Base-by-base conservation (phyloP, 2,888 invertebrate species). In the Philhelius pedissequus region DNA sequence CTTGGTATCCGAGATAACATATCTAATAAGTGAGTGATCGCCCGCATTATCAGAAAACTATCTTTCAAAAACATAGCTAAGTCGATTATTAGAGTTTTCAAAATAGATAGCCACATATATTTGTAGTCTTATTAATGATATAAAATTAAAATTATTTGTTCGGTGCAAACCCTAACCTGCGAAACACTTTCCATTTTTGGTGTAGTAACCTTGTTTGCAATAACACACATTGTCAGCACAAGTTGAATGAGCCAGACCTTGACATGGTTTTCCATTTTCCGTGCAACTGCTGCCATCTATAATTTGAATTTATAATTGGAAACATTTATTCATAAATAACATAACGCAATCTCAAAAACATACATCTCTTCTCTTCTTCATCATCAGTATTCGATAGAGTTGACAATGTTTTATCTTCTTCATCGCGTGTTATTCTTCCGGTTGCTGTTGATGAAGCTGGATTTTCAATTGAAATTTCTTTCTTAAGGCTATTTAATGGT, bases 381-480 rank as follows among this genome's bases (percentile, higher is more conserved):
- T 90, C 90, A 74, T 90, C 90, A 32, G 89, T 89, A 86, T 90
- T 91, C 52, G 90, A 90, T 54, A 91, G 56, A 13, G 90, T 90
- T 25, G 90, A 90, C 71, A 90, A 87, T 50, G 90, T 90, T 86
- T 89, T 90, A 78, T 89, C 90, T 81, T 90, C 91, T 83, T 91
- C 90, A 71, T 90, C 89, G 68, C 86, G 83, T 75, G 88, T 89
- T 68, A 87, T 88, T 68, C 87, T 89, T 6, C 88, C 88, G 11
- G 84, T 84, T 71, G 75, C 84, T 1, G 25, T 71, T 4, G 90
- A 88, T 35, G 88, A 87, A 15, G 88, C 87, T 30, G 79, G 84
- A 54, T 84, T 80, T n/a, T 84, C 84, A 54, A 68, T 40, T 5
- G 84, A 84, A 20, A 68, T 45, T 11, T 84, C 80, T 68, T 52